phyloP scores from a whole-genome alignment of 2,888 invertebrate genomes.

The Drosophila antonietae region DNA sequence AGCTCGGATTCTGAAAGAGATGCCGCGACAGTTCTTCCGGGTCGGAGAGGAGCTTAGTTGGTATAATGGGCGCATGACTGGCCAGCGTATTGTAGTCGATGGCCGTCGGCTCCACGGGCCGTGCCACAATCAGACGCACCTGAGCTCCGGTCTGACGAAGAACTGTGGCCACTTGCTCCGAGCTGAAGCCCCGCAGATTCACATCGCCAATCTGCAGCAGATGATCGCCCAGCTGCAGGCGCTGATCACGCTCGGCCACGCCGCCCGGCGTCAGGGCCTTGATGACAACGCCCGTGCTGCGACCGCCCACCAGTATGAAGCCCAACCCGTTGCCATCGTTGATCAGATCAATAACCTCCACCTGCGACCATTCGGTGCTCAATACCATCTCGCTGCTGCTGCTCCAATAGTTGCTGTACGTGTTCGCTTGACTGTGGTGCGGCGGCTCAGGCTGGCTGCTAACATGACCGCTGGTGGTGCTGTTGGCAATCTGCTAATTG shows the following conservation, averaged over 20 bases:
- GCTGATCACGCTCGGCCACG: conserved; percentile 97
- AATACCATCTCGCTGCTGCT: conserved; percentile 87
- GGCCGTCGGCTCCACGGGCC: conserved; percentile 94
- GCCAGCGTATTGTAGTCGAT: conserved; percentile 90
- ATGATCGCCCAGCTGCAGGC: conserved; percentile 98
- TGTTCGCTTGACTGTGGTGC: conserved; percentile 25
- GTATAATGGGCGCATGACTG: conserved; percentile 94
- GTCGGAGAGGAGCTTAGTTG: conserved; percentile 95
- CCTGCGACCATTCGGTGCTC: conserved; percentile 99
- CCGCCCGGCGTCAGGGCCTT: conserved; percentile 99
- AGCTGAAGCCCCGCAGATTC: conserved; percentile 97
- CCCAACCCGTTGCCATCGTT: conserved; percentile 99
- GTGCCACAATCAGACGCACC: conserved; percentile 95
- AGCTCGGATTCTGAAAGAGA: conserved; percentile 88
- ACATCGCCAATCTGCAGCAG: conserved; percentile 98
- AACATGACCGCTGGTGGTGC: conserved; percentile 67
- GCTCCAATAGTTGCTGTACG: conserved; percentile 10
- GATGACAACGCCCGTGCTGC: conserved; percentile 99
- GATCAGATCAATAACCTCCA: conserved; percentile 98
- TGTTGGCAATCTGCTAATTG: conserved; percentile 51
- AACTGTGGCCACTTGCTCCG: conserved; percentile 96
- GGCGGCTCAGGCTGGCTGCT: conserved; percentile 31
- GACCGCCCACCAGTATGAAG: conserved; percentile 98
- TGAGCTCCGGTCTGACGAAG: conserved; percentile 88
- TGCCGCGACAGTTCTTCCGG: conserved; percentile 95